Evolutionary conservation across 2,888 invertebrate genomes (phyloP).

Genomic region (Tineola bisselliella): DNA sequence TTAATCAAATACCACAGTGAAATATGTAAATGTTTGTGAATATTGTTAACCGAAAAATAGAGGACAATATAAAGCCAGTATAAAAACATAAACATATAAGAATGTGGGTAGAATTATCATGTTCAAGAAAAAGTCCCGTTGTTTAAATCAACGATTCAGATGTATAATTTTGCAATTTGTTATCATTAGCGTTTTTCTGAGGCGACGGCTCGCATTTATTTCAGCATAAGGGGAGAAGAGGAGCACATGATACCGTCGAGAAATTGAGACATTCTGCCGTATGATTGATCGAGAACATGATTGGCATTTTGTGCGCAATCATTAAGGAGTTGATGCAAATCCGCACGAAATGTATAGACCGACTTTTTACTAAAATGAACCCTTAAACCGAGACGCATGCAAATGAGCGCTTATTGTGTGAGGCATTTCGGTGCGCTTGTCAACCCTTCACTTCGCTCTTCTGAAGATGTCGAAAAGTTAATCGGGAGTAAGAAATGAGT

Average conservation of each 20-base stretch:
- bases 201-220: conserved; percentile 27
- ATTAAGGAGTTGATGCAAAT: conserved; percentile 2
- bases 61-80: neutral
- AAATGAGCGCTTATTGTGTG: conserved; percentile 41
- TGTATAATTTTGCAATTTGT: conserved; percentile 59
- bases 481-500: conserved; percentile 30
- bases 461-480: conserved; percentile 27
- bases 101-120: neutral
- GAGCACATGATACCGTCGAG: conserved; percentile 27
- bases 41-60: neutral
- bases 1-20: neutral
- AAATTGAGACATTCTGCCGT: conserved; percentile 59
- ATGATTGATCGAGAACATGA: conserved; percentile 58
- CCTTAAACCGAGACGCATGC: neutral
- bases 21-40: neutral
- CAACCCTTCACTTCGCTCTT: conserved; percentile 51
- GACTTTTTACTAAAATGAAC: neutral
- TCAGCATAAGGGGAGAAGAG: conserved; percentile 21
- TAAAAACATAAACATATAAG: neutral
- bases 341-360: neutral
- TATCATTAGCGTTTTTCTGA: conserved; percentile 54
- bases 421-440: conserved; percentile 48
- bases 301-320: conserved; percentile 39
- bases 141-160: neutral
- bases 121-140: neutral